A percentile compares a stretch with the other conserved stretches of the same genome.
Conservation (phyloP, 2,888 invertebrate genomes). For the Cloeon dipterum region DNA sequence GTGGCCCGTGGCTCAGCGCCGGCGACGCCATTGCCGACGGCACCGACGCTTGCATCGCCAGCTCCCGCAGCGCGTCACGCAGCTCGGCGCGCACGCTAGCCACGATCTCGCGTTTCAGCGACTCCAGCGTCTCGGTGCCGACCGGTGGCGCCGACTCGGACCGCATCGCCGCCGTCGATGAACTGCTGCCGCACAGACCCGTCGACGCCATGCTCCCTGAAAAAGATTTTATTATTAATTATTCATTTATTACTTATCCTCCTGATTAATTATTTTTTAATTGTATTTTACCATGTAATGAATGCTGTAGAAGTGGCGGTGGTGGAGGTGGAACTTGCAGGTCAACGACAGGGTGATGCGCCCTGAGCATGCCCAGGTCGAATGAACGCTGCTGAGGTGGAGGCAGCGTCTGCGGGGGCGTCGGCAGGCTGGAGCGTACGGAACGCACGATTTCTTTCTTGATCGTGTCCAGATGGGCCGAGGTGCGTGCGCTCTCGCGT, state of each 20-base stretch:
- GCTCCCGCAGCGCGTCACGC: slow-evolving; percentile 7
- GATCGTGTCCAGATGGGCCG: slow-evolving; percentile 22
- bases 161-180: slow-evolving; percentile 5
- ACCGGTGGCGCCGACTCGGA: slow-evolving; percentile 4
- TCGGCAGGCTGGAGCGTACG: slow-evolving; percentile 8
- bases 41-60: slow-evolving; percentile 8
- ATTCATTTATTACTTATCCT: too few species aligned
- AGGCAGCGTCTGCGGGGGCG: not conserved
- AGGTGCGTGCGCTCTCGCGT: slow-evolving; percentile 19
- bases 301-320: too few species aligned
- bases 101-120: slow-evolving; percentile 15
- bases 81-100: slow-evolving; percentile 13
- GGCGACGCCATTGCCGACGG: not conserved
- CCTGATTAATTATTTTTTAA: too few species aligned
- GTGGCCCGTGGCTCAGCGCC: not conserved
- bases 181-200: not conserved
- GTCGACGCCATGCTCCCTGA: not conserved
- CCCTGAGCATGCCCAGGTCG: slow-evolving; percentile 7
- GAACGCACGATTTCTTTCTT: slow-evolving; percentile 21
- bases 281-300: too few species aligned
- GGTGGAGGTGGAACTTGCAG: not conserved
- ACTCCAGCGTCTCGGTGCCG: slow-evolving; percentile 13
- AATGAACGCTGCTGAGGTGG: slow-evolving; percentile 6
- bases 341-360: not conserved
- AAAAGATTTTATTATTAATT: too few species aligned